phyloP scores from a whole-genome alignment of 1,140 invertebrate genomes.

The Anthonomus grandis region DNA sequence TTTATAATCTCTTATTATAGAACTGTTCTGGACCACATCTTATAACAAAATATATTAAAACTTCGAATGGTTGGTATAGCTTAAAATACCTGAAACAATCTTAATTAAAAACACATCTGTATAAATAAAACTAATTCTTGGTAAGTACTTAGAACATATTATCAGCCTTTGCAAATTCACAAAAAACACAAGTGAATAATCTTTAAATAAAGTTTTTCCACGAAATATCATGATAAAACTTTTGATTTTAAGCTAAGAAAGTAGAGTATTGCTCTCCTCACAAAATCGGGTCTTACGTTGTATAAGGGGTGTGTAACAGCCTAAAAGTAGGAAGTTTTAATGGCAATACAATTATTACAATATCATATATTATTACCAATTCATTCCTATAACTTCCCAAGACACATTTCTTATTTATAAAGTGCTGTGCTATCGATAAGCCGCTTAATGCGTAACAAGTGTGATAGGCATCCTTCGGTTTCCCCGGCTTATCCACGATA shows the following conservation, averaged over 20 bases:
- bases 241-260: conserved; percentile 43
- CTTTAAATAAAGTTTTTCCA: too few species aligned
- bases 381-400: conserved; percentile 61
- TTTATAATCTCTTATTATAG: too few species aligned
- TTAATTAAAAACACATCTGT: too few species aligned
- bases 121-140: too few species aligned
- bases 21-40: too few species aligned
- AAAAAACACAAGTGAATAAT: too few species aligned
- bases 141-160: too few species aligned
- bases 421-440: conserved; percentile 90
- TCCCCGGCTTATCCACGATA: conserved; percentile 93
- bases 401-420: conserved; percentile 54
- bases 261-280: conserved; percentile 51
- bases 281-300: conserved; percentile 59
- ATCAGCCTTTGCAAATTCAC: too few species aligned
- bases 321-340: conserved; percentile 36
- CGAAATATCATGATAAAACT: too few species aligned
- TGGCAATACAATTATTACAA: not conserved
- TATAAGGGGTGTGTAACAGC: conserved; percentile 63
- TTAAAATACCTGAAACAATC: too few species aligned
- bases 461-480: conserved; percentile 89
- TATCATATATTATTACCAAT: conserved; percentile 50
- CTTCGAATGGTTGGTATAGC: too few species aligned
- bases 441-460: conserved; percentile 96
- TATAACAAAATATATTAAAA: too few species aligned